Conservation (phyloP, 2,888 invertebrate genomes). For the Chironomus tentans region DNA sequence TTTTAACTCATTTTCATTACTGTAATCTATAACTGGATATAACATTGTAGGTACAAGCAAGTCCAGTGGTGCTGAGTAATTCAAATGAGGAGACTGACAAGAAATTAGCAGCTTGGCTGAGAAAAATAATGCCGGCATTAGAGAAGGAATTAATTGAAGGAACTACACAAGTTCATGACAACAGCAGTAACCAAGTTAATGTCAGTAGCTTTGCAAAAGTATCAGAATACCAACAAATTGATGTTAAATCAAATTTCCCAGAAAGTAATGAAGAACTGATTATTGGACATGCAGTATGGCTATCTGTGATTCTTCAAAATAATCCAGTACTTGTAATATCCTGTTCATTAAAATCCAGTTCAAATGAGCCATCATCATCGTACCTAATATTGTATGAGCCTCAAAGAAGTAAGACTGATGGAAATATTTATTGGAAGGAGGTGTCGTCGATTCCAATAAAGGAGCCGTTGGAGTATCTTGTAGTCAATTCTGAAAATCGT, state of each 20-base stretch:
- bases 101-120: constrained; percentile 44
- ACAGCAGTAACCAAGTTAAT: too few relatives aligned
- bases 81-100: constrained; percentile 38
- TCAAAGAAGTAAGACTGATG: constrained; percentile 2
- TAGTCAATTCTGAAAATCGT: constrained; percentile 38
- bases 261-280: constrained; percentile 30
- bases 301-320: constrained; percentile 37
- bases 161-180: constrained; percentile 33
- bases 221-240: constrained; percentile 7
- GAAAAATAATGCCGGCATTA: constrained; percentile 42
- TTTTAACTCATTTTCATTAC: constrained; percentile 28
- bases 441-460: constrained; percentile 34
- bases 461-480: constrained; percentile 35
- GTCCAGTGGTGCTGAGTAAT: neutral
- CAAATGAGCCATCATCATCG: neutral
- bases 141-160: constrained; percentile 43
- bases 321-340: constrained; percentile 37
- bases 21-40: neutral
- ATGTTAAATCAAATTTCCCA: neutral
- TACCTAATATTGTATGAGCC: neutral
- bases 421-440: constrained; percentile 20
- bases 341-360: constrained; percentile 28
- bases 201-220: neutral
- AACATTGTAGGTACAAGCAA: constrained; percentile 13
- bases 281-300: constrained; percentile 38